phyloP scores from a whole-genome alignment of 2,797 vertebrate species.

The Gallirallus australis region DNA sequence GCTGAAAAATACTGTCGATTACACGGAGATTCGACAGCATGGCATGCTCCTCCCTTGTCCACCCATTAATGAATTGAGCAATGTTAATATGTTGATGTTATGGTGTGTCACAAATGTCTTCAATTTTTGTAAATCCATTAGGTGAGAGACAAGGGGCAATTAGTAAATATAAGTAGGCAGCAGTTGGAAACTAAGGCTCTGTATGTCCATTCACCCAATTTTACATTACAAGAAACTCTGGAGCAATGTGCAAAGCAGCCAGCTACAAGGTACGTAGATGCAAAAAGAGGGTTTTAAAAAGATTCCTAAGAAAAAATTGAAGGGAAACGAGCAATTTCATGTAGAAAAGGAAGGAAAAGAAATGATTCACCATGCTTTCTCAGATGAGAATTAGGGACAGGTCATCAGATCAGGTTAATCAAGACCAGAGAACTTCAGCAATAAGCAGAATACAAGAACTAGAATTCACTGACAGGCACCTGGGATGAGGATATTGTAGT shows the following conservation, averaged over 20 bases:
- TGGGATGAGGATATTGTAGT: background rate
- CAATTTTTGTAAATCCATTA: background rate
- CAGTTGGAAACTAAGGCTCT: background rate
- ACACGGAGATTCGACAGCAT: background rate
- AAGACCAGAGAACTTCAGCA: background rate
- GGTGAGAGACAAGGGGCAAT: background rate
- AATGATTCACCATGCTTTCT: background rate
- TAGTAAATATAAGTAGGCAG: background rate
- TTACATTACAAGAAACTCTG: background rate
- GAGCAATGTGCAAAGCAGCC: background rate
- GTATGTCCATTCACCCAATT: background rate
- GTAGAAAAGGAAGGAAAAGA: background rate
- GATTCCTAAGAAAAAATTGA: background rate
- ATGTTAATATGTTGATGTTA: background rate
- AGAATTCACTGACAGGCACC: background rate
- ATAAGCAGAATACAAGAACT: background rate
- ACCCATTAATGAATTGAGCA: background rate
- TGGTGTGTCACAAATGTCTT: background rate
- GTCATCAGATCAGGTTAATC: background rate
- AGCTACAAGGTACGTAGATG: background rate
- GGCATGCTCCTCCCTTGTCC: background rate
- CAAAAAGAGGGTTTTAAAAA: background rate
- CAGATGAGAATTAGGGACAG: background rate
- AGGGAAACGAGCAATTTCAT: background rate
- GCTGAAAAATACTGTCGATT: background rate